Evolutionary conservation across 2,797 vertebrate genomes (phyloP).

Genomic region (Tenualosa thibaudeaui): DNA sequence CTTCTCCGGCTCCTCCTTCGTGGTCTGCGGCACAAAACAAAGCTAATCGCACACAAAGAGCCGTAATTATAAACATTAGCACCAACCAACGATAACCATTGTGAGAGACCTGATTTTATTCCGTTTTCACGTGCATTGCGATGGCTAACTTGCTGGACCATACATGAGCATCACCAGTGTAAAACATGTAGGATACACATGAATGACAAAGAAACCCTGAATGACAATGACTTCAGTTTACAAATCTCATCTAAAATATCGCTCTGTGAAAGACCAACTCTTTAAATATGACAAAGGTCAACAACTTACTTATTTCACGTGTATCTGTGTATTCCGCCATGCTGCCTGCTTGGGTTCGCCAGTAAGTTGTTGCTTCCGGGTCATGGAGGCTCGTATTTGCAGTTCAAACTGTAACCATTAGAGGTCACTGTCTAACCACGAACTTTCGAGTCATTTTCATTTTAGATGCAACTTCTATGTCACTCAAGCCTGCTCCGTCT

Average conservation of each 20-base stretch:
- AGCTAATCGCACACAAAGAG: neutral
- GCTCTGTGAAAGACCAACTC: neutral
- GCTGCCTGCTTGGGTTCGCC: slow-evolving; percentile 48
- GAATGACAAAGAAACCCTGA: neutral
- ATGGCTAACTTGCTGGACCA: neutral
- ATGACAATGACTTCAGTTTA: neutral
- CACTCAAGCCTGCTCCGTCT: too few relatives aligned
- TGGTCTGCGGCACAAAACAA: slow-evolving; percentile 17
- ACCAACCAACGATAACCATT: neutral
- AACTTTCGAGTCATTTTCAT: too few relatives aligned
- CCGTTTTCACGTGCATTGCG: neutral
- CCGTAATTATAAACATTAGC: neutral
- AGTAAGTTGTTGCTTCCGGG: slow-evolving; percentile 63
- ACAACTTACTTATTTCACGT: slow-evolving; percentile 66
- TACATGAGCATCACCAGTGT: too few relatives aligned
- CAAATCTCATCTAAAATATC: neutral
- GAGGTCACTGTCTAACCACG: slow-evolving; percentile 51
- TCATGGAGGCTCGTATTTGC: slow-evolving; percentile 34
- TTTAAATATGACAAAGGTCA: neutral
- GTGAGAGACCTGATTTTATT: neutral
- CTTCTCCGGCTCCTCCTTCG: slow-evolving; percentile 48
- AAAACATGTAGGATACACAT: neutral
- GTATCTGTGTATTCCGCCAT: slow-evolving; percentile 71
- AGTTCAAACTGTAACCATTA: slow-evolving; percentile 26
- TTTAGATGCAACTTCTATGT: too few relatives aligned